Percentiles rank a stretch among this genome's conserved stretches.
These are phyloP conservation scores for Cacatua alba DNA, from an alignment of 2,113 vertebrate species.

Conservation along the genomic window DNA sequence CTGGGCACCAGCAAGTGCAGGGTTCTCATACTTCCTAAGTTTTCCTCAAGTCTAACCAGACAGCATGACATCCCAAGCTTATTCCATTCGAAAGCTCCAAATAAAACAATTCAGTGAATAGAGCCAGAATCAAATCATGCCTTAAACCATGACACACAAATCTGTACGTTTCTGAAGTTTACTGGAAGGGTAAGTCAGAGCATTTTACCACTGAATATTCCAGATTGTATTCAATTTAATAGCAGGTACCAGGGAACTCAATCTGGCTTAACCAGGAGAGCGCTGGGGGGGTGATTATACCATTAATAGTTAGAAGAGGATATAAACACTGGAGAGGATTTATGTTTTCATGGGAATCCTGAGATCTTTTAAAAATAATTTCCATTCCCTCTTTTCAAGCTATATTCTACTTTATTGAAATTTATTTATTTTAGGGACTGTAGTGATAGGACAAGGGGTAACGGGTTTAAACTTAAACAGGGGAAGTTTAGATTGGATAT, in stretches of 20 bases:
- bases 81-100: not conserved
- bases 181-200: not conserved
- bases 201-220: not conserved
- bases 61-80: rapidly evolving
- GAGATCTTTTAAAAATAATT: constrained; percentile 40
- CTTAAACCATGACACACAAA: not conserved
- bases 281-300: not conserved
- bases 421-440: too few species aligned
- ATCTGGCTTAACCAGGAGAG: not conserved
- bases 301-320: constrained; percentile 28
- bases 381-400: not conserved
- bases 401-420: not conserved
- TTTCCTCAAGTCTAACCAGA: not conserved
- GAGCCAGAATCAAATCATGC: not conserved
- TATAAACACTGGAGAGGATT: constrained; percentile 37
- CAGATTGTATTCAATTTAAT: constrained; percentile 16
- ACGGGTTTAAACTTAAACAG: too few species aligned
- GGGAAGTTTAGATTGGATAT: too few species aligned
- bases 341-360: not conserved
- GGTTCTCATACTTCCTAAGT: not conserved
- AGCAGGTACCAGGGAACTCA: not conserved
- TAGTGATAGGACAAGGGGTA: too few species aligned
- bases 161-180: not conserved
- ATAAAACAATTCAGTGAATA: not conserved
- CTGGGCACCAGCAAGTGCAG: not conserved